Evolutionary conservation across 2,113 vertebrate genomes (phyloP), one percentile per base, ranked within the genome.

Genomic region (Hyaena hyaena): DNA sequence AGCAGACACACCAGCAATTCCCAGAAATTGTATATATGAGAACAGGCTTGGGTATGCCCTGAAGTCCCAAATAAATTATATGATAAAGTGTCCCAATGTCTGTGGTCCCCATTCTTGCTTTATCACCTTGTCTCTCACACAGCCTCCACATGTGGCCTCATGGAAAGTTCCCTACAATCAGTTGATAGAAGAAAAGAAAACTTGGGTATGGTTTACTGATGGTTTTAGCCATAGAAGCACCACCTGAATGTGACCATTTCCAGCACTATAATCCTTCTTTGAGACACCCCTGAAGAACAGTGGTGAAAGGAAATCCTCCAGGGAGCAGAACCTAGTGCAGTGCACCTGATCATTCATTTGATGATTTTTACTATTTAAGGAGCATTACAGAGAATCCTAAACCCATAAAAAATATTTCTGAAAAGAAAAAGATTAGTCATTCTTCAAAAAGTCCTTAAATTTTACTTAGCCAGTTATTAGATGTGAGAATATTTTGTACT

Each of bases 401-500:
- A 53, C 61, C 28, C 26, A 76, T 79, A 10, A 93, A 74, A 4
- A 76, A n/a, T 71, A 23, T 43, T 92, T 96, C 28, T 76, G 9
- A 90, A 95, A 66, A 63, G 15, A 80, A 90, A 82, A 93, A 61
- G 2, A 48, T 63, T 65, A 77, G 76, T 82, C 21, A 65, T 61
- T 89, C 65, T 85, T 71, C 11, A 76, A 66, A 90, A 86, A 23
- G 3, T 94, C 1, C 11, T 88, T 95, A 45, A 66, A 65, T 95
- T 87, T 48, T 90, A 77, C 39, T 68, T 53, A 83, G 4, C 91
- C 7, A 21, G 23, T 45, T 94, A 66, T 94, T 97, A 82, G 33
- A 28, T 74, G 79, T 1, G 11, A 94, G 61, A 90, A 94, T 97
- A 81, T 81, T 88, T 96, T 90, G 4, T 0, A 76, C 26, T 86